phyloP scores from a whole-genome alignment of 2,113 vertebrate species.

The Bubalus kerabau region DNA sequence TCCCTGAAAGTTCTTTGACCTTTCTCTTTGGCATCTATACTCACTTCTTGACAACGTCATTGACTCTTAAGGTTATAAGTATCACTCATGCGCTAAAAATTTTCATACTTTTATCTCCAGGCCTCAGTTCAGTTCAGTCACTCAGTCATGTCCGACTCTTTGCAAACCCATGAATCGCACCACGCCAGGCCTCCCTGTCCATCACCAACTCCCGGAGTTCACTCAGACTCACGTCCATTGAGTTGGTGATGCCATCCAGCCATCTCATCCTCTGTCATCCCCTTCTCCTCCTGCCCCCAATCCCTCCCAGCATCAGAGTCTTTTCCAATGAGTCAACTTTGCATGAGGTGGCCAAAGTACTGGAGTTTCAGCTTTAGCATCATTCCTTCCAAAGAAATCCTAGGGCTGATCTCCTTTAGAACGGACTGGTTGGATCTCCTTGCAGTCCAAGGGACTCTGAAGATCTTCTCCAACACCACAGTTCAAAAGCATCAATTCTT shows the following conservation, averaged over 20 bases:
- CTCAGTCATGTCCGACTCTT: not conserved
- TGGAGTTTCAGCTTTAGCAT: not conserved
- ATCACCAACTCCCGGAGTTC: not conserved
- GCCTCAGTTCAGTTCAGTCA: not conserved
- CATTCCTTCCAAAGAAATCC: not conserved
- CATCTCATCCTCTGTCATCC: accelerated
- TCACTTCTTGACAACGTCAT: not conserved
- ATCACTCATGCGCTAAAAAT: too few relatives aligned
- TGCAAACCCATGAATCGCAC: not conserved
- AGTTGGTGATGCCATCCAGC: not conserved
- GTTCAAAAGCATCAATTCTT: not conserved
- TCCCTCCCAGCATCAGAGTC: not conserved
- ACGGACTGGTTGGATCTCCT: not conserved
- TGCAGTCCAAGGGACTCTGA: not conserved
- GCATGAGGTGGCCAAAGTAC: not conserved
- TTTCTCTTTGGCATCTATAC: not conserved
- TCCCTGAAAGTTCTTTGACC: not conserved
- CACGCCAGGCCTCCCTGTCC: not conserved
- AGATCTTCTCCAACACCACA: not conserved
- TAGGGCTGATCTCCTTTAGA: not conserved
- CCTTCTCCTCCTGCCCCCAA: not conserved
- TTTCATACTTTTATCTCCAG: too few relatives aligned
- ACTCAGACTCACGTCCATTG: not conserved
- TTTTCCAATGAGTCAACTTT: not conserved
- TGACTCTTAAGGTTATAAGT: too few relatives aligned